These are phyloP conservation scores for Romanogobio albipinnatus DNA, from an alignment of 2,113 vertebrate genomes.

Conservation along the genomic window DNA sequence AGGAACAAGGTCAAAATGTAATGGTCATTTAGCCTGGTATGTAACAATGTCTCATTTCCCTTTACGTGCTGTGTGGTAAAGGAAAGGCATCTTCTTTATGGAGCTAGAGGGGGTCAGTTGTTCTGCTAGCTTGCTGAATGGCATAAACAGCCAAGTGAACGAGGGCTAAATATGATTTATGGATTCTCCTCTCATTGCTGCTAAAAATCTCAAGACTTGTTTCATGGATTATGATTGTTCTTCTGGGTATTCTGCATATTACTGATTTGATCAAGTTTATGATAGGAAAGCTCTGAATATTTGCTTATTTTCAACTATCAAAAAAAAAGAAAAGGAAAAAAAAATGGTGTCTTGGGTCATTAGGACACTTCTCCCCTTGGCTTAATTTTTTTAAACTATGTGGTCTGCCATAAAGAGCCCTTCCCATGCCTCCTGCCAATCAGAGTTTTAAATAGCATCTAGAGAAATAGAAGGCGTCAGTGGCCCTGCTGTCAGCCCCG, in stretches of 20 bases:
- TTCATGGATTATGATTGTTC: not conserved
- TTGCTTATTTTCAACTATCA: not conserved
- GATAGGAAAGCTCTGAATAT: not conserved
- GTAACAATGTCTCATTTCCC: not conserved
- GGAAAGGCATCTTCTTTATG: not conserved
- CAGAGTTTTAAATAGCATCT: slow-evolving; percentile 74
- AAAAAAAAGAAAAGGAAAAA: not conserved
- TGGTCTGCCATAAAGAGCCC: slow-evolving; percentile 44
- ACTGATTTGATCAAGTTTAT: not conserved
- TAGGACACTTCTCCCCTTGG: slow-evolving; percentile 9
- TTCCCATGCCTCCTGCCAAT: slow-evolving; percentile 61
- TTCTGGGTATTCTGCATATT: not conserved
- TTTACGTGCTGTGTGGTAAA: not conserved
- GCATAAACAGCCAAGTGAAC: not conserved
- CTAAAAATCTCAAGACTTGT: not conserved
- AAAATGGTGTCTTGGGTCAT: slow-evolving; percentile 2
- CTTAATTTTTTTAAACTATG: not conserved
- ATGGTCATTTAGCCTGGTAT: not conserved
- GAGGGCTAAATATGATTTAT: not conserved
- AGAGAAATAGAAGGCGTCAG: slow-evolving; percentile 77
- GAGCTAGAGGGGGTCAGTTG: not conserved
- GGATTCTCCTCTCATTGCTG: not conserved
- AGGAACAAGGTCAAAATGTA: not conserved
- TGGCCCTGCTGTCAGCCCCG: slow-evolving; percentile 59
- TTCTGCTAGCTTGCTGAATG: not conserved